These are phyloP conservation scores for Sinotaia quadrata DNA, from an alignment of 2,888 invertebrate genomes.

Conservation along the genomic window DNA sequence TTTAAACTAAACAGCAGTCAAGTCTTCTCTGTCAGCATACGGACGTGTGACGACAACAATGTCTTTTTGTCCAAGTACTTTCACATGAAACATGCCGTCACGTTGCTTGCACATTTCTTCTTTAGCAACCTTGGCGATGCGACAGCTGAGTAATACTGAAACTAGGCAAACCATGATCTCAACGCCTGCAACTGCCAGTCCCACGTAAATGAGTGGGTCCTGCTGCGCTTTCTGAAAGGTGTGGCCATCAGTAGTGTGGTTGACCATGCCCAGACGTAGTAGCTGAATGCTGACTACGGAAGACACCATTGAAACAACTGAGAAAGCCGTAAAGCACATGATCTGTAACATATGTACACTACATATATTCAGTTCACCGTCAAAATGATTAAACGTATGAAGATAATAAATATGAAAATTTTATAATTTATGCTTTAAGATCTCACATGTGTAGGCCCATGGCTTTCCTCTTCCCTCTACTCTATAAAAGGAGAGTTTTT, in stretches of 20 bases:
- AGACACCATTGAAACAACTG: conserved; percentile 71
- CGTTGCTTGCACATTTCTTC: conserved; percentile 69
- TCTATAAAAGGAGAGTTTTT: too few relatives aligned
- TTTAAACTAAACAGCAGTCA: conserved; percentile 48
- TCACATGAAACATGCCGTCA: conserved; percentile 72
- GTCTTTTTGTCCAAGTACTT: conserved; percentile 72
- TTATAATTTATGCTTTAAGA: too few relatives aligned
- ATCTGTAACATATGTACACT: too few relatives aligned
- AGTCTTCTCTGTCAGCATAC: conserved; percentile 47
- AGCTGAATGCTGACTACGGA: conserved; percentile 72
- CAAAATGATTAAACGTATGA: too few relatives aligned
- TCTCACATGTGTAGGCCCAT: too few relatives aligned
- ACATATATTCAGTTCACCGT: too few relatives aligned
- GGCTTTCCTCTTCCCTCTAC: too few relatives aligned
- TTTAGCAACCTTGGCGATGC: conserved; percentile 70
- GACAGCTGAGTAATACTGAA: conserved; percentile 69
- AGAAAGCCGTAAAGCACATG: conserved; percentile 72
- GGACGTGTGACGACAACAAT: conserved; percentile 69
- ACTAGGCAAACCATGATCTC: conserved; percentile 70
- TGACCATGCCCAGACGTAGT: conserved; percentile 72
- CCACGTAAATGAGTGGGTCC: conserved; percentile 69
- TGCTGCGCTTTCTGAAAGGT: conserved; percentile 71
- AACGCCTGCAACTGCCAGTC: conserved; percentile 65
- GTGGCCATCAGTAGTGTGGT: conserved; percentile 72
- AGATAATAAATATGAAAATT: too few relatives aligned